Base-by-base conservation (phyloP, 2,888 invertebrate genomes). In the Alentia gelatinosa region DNA sequence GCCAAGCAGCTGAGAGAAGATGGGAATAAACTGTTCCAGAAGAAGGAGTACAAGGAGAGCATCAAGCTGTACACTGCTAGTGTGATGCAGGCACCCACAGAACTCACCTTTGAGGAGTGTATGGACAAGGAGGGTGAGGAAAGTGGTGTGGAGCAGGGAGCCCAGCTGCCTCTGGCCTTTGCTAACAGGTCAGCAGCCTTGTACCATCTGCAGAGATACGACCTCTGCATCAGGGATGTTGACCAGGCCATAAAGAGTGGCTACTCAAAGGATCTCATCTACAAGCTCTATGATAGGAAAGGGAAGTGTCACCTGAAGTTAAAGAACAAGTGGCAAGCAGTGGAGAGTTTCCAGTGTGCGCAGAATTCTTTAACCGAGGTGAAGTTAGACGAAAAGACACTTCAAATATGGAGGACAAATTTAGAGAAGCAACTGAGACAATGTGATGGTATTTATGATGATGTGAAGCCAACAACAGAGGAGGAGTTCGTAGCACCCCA, bases 211-310 rank as follows among this genome's bases (percentile, higher is more conserved):
- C 93, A 94, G 47, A 91, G 94, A 56, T 95, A 95, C 92, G 90
- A 93, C 4, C 92, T 93, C 4, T 95, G 95, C 91, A 90, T 95
- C 50, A 90, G 90, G 26, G 96, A 96, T 91, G 95, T 96, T 50
- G 93, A 94, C 23, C 89, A 93, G 19, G 95, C 95, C 12, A 93
- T 95, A 42, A 93, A 97, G 50, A 96, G 97, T 93, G 97, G 97
- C 12, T 98, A 98, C 95, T 97, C 98, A 0, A 94, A 96, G 63
- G 97, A 97, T 91, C 96, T 97, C 89, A 96, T 96, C 40, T 97
- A 97, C 94, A 98, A 98, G 96, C 96, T 98, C 89, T 96, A 97
- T 90, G 95, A 97, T 30, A 97, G 98, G 42, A 96, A 97, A 93
- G 97, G 97, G 0, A 97, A 97, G 93, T 98, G 98, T 95, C 97